Evolutionary conservation across 2,888 invertebrate genomes (phyloP).

Genomic region (Dysmachus trigonus): DNA sequence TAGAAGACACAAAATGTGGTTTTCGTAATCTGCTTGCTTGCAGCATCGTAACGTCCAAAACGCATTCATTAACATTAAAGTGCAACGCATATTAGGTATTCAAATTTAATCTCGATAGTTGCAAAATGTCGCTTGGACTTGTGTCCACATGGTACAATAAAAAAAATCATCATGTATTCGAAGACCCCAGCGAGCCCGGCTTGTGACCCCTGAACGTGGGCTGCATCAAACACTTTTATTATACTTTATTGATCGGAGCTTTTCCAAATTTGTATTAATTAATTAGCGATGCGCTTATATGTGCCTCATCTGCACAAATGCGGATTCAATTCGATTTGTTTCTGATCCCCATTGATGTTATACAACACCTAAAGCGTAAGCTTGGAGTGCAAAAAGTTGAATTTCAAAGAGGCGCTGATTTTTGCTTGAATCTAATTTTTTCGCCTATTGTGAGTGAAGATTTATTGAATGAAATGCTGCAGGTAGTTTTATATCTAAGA

Average conservation of each 20-base stretch:
- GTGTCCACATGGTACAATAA: neutral
- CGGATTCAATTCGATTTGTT: neutral
- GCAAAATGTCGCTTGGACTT: neutral
- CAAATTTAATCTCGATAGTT: neutral
- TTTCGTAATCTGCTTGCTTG: neutral
- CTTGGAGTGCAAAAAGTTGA: neutral
- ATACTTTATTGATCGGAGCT: neutral
- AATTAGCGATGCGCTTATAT: neutral
- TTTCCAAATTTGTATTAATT: neutral
- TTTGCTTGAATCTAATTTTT: neutral
- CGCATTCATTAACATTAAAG: neutral
- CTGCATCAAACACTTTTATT: neutral
- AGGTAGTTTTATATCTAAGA: neutral
- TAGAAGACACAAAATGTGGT: neutral
- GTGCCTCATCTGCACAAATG: neutral
- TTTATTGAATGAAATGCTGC: neutral
- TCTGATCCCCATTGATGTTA: neutral
- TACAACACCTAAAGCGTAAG: neutral
- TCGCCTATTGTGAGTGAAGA: neutral
- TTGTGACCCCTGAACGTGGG: neutral
- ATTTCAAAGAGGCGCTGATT: neutral
- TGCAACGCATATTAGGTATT: constrained; percentile 2
- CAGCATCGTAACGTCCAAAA: neutral
- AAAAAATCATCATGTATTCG: neutral
- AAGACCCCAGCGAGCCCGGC: neutral